A percentile compares a stretch with the other conserved stretches of the same genome.
Conservation (phyloP, 2,797 vertebrate genomes). For the Limosa lapponica region DNA sequence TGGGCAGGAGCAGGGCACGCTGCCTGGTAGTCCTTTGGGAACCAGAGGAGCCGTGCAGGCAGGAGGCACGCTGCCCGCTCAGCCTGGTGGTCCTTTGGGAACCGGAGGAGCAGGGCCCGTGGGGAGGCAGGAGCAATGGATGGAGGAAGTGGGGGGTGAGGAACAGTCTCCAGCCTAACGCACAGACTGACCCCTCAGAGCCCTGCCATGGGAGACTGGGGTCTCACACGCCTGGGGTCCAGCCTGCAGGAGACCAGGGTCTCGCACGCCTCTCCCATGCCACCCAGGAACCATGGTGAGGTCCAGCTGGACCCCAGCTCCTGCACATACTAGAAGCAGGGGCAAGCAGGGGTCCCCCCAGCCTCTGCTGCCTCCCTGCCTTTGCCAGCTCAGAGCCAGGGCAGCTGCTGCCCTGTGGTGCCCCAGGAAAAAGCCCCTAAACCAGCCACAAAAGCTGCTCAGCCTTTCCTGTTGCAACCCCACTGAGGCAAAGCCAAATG, state of each 20-base stretch:
- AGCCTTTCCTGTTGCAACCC: neutral
- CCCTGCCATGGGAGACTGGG: fast-evolving
- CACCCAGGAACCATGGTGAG: neutral
- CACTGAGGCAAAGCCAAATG: neutral
- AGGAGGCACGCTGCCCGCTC: neutral
- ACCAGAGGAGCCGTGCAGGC: neutral
- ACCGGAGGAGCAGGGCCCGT: fast-evolving
- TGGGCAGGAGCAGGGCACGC: fast-evolving
- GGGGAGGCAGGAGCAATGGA: neutral
- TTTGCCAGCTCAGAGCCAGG: neutral
- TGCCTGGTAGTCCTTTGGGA: neutral
- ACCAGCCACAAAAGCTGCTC: neutral
- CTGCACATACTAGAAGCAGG: fast-evolving
- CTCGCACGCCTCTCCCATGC: fast-evolving
- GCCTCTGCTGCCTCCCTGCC: neutral
- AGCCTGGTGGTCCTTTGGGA: neutral
- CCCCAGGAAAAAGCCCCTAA: neutral
- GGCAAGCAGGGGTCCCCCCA: neutral
- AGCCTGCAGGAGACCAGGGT: fast-evolving
- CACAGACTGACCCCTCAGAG: neutral
- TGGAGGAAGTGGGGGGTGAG: neutral
- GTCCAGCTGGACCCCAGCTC: fast-evolving
- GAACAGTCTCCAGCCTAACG: neutral
- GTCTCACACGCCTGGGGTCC: fast-evolving
- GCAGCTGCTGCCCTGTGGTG: neutral